Evolutionary conservation across 2,113 vertebrate species (phyloP).

Genomic region (Dinomys branickii): DNA sequence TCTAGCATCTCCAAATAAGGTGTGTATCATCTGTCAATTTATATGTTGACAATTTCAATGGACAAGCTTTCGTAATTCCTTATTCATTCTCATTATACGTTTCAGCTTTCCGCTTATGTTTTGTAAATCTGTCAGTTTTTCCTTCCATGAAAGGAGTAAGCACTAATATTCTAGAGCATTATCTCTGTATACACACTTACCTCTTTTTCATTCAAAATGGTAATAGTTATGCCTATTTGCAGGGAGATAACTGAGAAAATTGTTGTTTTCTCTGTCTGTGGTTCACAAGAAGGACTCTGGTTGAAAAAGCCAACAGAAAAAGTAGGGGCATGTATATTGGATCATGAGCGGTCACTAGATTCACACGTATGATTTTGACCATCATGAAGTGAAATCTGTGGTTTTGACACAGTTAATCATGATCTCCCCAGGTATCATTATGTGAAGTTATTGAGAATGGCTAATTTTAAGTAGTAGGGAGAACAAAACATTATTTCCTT

Average conservation of each 20-base stretch:
- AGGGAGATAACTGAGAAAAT: background rate
- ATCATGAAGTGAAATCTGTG: background rate
- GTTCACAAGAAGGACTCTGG: background rate
- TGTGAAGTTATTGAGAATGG: background rate
- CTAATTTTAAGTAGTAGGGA: background rate
- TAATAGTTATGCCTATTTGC: background rate
- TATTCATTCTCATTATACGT: background rate
- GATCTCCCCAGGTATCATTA: background rate
- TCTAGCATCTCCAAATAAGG: background rate
- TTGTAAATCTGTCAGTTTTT: background rate
- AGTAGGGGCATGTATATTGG: background rate
- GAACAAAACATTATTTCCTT: background rate
- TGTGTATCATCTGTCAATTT: background rate
- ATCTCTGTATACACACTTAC: background rate
- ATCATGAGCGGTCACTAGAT: background rate
- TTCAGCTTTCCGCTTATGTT: background rate
- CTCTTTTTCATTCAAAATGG: background rate
- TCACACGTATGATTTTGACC: background rate
- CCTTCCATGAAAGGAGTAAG: background rate
- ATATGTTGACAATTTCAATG: background rate
- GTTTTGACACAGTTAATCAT: background rate
- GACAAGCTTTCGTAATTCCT: background rate
- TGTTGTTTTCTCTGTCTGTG: background rate
- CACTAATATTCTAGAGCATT: background rate
- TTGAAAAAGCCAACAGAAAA: background rate